Evolutionary conservation across 2,888 invertebrate species (phyloP).

Genomic region (Tenthredo notha): DNA sequence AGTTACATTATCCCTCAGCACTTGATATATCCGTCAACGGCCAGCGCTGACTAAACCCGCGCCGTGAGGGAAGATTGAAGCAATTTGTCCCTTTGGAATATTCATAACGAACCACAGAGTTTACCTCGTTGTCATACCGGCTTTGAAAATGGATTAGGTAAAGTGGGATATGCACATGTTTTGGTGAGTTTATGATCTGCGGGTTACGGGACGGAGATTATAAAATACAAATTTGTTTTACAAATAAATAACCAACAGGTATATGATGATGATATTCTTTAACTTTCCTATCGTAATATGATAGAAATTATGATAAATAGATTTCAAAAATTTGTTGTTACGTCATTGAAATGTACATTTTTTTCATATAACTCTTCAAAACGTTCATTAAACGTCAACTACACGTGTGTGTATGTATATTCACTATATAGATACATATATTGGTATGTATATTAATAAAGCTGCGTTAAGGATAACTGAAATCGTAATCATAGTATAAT

Average conservation of each 20-base stretch:
- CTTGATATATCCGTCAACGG: constrained; percentile 53
- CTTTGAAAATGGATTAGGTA: constrained; percentile 49
- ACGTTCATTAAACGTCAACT: background rate
- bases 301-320: background rate
- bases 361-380: background rate
- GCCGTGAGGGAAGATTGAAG: constrained; percentile 32
- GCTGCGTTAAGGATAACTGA: background rate
- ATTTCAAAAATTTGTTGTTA: background rate
- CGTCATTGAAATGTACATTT: too few relatives aligned
- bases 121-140: constrained; percentile 42
- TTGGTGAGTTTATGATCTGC: background rate
- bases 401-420: background rate
- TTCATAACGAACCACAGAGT: constrained; percentile 49
- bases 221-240: background rate
- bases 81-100: constrained; percentile 48
- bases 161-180: constrained; percentile 34
- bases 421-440: background rate
- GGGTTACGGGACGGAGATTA: background rate
- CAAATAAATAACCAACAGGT: background rate
- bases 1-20: constrained; percentile 43
- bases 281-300: background rate
- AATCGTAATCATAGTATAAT: background rate
- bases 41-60: constrained; percentile 43
- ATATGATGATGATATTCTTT: background rate
- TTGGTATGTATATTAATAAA: background rate